These are phyloP conservation scores for Cydia amplana DNA, from an alignment of 1,140 invertebrate genomes.

Conservation along the genomic window DNA sequence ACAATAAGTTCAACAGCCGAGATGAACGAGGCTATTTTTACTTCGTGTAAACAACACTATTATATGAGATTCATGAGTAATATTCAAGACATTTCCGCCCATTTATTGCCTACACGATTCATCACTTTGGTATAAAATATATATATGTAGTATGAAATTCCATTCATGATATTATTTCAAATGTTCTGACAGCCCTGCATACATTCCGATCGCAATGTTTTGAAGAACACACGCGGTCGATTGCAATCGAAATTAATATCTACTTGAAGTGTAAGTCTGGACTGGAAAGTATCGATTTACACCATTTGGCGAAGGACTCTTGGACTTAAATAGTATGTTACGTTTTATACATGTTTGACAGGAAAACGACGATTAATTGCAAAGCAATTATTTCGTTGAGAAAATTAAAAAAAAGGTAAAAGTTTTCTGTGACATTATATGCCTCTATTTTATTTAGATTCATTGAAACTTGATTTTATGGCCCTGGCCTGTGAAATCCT, in stretches of 20 bases:
- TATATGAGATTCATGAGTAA: background rate
- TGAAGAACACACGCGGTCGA: conserved; percentile 64
- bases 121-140: background rate
- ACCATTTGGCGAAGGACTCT: conserved; percentile 31
- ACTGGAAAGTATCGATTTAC: conserved; percentile 64
- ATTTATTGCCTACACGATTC: background rate
- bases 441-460: background rate
- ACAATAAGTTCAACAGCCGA: no score
- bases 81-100: conserved; percentile 1
- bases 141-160: conserved; percentile 1
- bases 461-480: background rate
- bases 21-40: no score
- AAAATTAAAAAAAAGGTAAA: no score
- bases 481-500: background rate
- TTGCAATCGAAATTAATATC: conserved; percentile 64
- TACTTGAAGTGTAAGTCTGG: conserved; percentile 56
- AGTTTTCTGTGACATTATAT: background rate
- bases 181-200: conserved; percentile 53
- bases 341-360: no score
- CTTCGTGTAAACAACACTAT: no score
- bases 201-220: conserved; percentile 60
- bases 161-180: conserved; percentile 12
- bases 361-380: no score
- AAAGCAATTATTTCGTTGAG: no score
- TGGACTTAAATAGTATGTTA: background rate